Percentiles rank a stretch among this genome's conserved stretches.
These are phyloP conservation scores for Tricholaema leucomelas DNA, from an alignment of 2,113 vertebrate species.

Conservation along the genomic window DNA sequence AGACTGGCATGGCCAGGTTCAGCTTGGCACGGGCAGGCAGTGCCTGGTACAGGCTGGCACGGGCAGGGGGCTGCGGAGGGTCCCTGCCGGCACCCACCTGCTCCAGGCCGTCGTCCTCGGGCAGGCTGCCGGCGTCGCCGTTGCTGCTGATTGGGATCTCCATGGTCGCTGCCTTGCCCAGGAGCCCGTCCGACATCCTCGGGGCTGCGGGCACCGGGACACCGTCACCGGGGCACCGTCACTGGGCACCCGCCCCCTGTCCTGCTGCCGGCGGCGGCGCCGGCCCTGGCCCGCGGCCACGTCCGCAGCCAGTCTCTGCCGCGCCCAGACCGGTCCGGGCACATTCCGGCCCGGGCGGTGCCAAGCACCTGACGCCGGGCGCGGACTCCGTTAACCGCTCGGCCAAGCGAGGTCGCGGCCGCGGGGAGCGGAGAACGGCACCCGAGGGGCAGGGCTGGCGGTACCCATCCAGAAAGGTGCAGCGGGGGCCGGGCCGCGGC, in stretches of 20 bases:
- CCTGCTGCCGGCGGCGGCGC: neutral
- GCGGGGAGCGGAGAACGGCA: neutral
- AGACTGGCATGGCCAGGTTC: too few species aligned
- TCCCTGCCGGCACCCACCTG: slow-evolving; percentile 73
- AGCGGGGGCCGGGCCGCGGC: too few species aligned
- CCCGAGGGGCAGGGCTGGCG: too few species aligned
- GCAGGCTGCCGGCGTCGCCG: slow-evolving; percentile 85
- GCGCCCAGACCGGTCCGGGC: neutral
- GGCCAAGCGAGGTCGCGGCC: neutral
- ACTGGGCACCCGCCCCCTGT: too few species aligned
- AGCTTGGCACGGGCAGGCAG: too few species aligned
- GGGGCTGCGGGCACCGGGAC: slow-evolving; percentile 5
- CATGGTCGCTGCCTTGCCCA: slow-evolving; percentile 97
- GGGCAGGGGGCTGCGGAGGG: too few species aligned
- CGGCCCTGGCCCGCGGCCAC: neutral
- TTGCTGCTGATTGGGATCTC: slow-evolving; percentile 98
- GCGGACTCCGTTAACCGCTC: neutral
- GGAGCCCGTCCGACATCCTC: slow-evolving; percentile 91
- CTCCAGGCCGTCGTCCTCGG: slow-evolving; percentile 92
- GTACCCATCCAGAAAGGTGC: too few species aligned
- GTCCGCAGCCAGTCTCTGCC: neutral
- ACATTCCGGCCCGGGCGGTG: neutral
- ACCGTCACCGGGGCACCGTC: neutral
- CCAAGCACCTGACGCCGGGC: neutral
- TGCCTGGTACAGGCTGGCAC: too few species aligned